A percentile compares a stretch with the other conserved stretches of the same genome.
Evolutionary conservation across 2,888 invertebrate genomes (phyloP).

Genomic region (Drosophila setosimentum): DNA sequence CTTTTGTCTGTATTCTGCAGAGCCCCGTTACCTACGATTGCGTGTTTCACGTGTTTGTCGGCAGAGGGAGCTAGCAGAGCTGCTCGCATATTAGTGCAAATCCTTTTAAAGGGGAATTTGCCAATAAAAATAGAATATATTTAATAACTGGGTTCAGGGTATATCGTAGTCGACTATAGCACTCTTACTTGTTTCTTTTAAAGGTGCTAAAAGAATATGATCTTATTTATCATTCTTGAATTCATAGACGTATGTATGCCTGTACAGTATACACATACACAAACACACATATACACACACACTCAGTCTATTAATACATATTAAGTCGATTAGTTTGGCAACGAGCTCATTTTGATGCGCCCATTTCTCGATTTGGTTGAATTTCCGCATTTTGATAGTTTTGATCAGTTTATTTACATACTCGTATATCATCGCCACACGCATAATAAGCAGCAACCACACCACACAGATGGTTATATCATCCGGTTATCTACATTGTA

Average conservation of each 20-base stretch:
- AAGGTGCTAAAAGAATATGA: background rate
- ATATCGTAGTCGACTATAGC: too few species aligned
- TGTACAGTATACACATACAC: too few species aligned
- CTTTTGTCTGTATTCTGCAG: too few species aligned
- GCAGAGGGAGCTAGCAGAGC: too few species aligned
- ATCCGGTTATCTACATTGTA: constrained; percentile 23
- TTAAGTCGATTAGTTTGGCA: constrained; percentile 34
- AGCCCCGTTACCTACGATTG: too few species aligned
- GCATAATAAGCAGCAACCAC: constrained; percentile 20
- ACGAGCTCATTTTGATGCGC: constrained; percentile 24
- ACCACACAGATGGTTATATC: constrained; percentile 39
- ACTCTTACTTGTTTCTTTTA: background rate
- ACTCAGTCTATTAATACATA: background rate
- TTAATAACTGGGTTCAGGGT: too few species aligned
- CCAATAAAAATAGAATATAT: too few species aligned
- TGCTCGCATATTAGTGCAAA: too few species aligned
- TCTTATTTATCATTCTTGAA: too few species aligned
- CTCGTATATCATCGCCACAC: constrained; percentile 46
- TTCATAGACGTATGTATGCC: too few species aligned
- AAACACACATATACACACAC: background rate
- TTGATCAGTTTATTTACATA: constrained; percentile 39
- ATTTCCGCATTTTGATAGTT: constrained; percentile 56
- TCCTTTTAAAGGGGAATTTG: too few species aligned
- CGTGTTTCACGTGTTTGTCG: too few species aligned
- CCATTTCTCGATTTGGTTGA: constrained; percentile 38